These are phyloP conservation scores for Alauda arvensis DNA, from an alignment of 2,797 vertebrate species.

Conservation along the genomic window DNA sequence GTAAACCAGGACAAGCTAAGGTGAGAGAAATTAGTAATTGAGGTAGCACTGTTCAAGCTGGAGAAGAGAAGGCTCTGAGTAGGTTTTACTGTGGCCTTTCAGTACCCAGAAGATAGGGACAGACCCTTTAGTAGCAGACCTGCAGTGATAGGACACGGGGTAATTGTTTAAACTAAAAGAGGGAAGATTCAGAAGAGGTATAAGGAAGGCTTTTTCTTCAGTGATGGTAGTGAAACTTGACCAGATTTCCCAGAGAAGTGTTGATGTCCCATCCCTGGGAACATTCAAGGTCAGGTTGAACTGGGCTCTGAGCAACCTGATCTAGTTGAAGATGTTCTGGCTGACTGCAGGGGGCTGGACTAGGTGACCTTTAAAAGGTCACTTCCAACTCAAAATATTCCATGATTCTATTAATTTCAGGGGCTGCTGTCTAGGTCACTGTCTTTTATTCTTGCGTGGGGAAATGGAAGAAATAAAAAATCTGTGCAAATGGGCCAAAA, in stretches of 20 bases:
- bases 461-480: not conserved
- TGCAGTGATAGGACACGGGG: accelerated
- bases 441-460: not conserved
- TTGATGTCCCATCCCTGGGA: not conserved
- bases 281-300: not conserved
- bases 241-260: not conserved
- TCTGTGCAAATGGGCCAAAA: not conserved
- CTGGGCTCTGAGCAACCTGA: accelerated
- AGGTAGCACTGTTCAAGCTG: not conserved
- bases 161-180: not conserved
- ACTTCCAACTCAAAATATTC: not conserved
- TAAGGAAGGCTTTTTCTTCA: not conserved
- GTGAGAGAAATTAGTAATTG: not conserved
- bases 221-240: not conserved
- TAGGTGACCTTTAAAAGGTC: not conserved
- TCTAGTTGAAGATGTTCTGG: not conserved
- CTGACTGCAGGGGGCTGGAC: accelerated
- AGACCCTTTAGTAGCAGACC: not conserved
- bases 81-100: not conserved
- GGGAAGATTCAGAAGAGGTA: not conserved
- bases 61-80: not conserved
- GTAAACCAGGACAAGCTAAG: not conserved
- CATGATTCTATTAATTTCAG: not conserved
- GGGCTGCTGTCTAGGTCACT: not conserved
- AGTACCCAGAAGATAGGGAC: not conserved